These are phyloP conservation scores for Atrichornis clamosus DNA, from an alignment of 2,113 vertebrate genomes.

Conservation along the genomic window DNA sequence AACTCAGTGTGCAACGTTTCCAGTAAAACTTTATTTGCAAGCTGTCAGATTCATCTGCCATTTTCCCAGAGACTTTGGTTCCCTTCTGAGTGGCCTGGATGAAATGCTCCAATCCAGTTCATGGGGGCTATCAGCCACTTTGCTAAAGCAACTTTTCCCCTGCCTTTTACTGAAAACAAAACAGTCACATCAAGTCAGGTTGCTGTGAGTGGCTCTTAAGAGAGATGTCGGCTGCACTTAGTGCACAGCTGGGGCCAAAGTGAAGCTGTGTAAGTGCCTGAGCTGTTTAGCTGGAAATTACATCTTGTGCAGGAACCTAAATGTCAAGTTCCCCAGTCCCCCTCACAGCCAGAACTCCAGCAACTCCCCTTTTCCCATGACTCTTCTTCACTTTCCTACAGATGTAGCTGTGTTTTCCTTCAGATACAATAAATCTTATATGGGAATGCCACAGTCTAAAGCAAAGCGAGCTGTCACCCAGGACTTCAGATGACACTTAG, in stretches of 20 bases:
- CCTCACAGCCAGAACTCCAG: not conserved
- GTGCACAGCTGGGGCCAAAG: slow-evolving; percentile 44
- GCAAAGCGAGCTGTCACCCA: slow-evolving; percentile 23
- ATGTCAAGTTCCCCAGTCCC: slow-evolving; percentile 56
- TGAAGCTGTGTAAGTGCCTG: slow-evolving; percentile 43
- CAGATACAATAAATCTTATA: slow-evolving; percentile 41
- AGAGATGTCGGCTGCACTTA: slow-evolving; percentile 57
- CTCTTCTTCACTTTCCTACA: slow-evolving; percentile 38
- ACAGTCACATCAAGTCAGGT: slow-evolving; percentile 31
- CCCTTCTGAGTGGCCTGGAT: not conserved
- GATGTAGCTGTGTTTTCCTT: slow-evolving; percentile 27
- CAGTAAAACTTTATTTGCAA: slow-evolving; percentile 53
- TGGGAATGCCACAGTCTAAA: not conserved
- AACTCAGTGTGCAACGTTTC: not conserved
- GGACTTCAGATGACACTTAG: slow-evolving; percentile 53
- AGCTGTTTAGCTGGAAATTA: slow-evolving; percentile 62
- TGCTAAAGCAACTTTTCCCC: not conserved
- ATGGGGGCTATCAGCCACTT: not conserved
- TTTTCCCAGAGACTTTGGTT: slow-evolving; percentile 6
- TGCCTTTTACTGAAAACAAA: slow-evolving; percentile 46
- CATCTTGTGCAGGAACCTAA: slow-evolving; percentile 57
- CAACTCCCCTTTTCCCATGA: not conserved
- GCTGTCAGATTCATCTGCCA: slow-evolving; percentile 50
- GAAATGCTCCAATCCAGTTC: not conserved
- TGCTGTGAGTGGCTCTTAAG: slow-evolving; percentile 51